A percentile compares a stretch with the other conserved stretches of the same genome.
Evolutionary conservation across 2,113 vertebrate species (phyloP).

Genomic region (Neotoma lepida): DNA sequence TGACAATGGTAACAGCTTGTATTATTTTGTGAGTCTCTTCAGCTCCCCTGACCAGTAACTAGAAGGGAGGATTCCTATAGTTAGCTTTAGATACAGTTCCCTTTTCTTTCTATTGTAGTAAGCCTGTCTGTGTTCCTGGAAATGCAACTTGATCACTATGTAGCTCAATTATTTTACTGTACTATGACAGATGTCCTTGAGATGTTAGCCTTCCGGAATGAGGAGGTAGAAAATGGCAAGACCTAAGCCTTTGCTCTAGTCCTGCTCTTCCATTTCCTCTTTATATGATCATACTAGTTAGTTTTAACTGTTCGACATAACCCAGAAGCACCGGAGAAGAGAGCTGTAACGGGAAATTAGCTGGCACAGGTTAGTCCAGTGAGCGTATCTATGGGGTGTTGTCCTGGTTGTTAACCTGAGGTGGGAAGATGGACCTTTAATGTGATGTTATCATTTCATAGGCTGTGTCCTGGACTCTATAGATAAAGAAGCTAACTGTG

Average conservation of each 20-base stretch:
- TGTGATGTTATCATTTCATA: background rate
- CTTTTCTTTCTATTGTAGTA: background rate
- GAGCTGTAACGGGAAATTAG: background rate
- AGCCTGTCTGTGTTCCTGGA: background rate
- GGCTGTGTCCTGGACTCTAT: background rate
- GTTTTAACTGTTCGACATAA: background rate
- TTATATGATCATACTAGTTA: background rate
- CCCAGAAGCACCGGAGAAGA: background rate
- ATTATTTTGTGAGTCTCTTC: background rate
- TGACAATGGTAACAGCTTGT: background rate
- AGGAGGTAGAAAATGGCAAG: background rate
- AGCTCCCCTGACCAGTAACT: background rate
- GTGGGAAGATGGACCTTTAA: background rate
- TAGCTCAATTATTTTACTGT: background rate
- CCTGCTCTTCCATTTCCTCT: background rate
- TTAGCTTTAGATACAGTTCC: background rate
- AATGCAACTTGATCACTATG: background rate
- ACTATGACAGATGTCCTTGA: background rate
- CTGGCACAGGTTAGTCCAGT: background rate
- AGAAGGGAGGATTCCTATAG: background rate
- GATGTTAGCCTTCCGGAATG: background rate
- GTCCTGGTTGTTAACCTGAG: background rate
- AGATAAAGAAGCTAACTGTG: background rate
- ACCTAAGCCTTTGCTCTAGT: background rate
- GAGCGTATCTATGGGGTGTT: background rate